These are phyloP conservation scores for Bradypodion ventrale DNA, from an alignment of 2,797 vertebrate species.

Conservation along the genomic window DNA sequence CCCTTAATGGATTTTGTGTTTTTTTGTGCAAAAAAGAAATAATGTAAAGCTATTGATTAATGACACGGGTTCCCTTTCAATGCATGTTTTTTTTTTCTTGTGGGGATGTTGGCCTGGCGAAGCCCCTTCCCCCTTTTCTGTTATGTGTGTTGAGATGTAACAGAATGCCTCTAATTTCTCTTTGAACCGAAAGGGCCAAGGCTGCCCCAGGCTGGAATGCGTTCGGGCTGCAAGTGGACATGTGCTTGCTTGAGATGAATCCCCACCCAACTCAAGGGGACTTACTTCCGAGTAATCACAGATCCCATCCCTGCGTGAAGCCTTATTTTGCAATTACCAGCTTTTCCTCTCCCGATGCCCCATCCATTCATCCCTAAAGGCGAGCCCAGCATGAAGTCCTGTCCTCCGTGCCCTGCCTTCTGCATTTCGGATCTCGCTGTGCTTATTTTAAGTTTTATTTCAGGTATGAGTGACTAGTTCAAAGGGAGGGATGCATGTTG, in stretches of 20 bases:
- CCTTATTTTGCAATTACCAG: neutral
- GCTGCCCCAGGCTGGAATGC: neutral
- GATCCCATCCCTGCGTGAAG: rapidly evolving
- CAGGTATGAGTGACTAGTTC: constrained; percentile 74
- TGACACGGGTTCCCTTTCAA: neutral
- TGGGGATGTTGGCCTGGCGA: neutral
- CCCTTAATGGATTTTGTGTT: neutral
- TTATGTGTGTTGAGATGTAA: neutral
- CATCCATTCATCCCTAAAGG: too few relatives aligned
- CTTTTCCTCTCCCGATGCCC: too few relatives aligned
- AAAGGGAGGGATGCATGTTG: constrained; percentile 77
- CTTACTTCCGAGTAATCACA: too few relatives aligned
- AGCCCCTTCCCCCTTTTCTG: neutral
- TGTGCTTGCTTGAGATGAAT: neutral
- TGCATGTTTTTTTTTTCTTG: neutral
- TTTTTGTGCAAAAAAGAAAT: neutral
- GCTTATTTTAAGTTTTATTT: constrained; percentile 41
- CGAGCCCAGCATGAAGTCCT: neutral
- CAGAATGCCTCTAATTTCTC: neutral
- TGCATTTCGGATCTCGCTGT: neutral
- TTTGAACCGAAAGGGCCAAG: neutral
- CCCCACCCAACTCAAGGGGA: neutral
- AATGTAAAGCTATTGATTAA: neutral
- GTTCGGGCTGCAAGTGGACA: neutral
- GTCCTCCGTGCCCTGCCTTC: neutral